Conservation (phyloP, 1,140 invertebrate genomes). For the Euwallacea similis region DNA sequence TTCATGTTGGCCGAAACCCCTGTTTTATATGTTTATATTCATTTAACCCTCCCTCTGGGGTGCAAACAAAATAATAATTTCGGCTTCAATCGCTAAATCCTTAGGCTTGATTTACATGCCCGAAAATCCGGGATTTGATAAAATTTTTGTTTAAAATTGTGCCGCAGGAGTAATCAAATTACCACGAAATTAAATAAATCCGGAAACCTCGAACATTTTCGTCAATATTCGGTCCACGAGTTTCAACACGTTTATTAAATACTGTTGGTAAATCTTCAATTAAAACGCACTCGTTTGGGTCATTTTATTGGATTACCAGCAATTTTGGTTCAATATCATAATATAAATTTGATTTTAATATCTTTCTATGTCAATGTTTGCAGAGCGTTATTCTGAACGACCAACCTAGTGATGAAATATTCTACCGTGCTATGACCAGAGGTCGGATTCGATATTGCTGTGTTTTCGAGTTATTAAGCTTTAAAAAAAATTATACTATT, state of each 20-base stretch:
- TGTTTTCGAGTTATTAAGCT: too few species aligned
- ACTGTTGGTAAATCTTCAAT: conserved; percentile 18
- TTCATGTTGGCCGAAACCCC: too few species aligned
- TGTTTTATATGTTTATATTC: too few species aligned
- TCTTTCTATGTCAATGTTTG: background rate
- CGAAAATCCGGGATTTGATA: conserved; percentile 10
- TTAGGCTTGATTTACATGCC: background rate
- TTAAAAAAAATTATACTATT: too few species aligned
- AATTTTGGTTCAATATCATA: background rate
- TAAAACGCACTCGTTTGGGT: conserved; percentile 11
- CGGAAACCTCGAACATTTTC: conserved; percentile 16
- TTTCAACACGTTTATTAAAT: conserved; percentile 27
- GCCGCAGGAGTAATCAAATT: conserved; percentile 9
- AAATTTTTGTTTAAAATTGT: conserved; percentile 21
- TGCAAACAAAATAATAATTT: background rate
- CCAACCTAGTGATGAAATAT: too few species aligned
- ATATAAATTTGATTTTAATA: conserved; percentile 4
- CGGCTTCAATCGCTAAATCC: background rate
- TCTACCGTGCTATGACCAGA: too few species aligned
- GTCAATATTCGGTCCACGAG: conserved; percentile 19
- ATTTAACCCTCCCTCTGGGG: too few species aligned
- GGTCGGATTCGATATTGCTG: too few species aligned
- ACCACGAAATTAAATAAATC: conserved; percentile 23
- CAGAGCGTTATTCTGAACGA: too few species aligned
- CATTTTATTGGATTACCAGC: background rate